A percentile compares a stretch with the other conserved stretches of the same genome.
These are phyloP conservation scores for Poecilus cupreus DNA, from an alignment of 2,888 invertebrate genomes.

Conservation along the genomic window DNA sequence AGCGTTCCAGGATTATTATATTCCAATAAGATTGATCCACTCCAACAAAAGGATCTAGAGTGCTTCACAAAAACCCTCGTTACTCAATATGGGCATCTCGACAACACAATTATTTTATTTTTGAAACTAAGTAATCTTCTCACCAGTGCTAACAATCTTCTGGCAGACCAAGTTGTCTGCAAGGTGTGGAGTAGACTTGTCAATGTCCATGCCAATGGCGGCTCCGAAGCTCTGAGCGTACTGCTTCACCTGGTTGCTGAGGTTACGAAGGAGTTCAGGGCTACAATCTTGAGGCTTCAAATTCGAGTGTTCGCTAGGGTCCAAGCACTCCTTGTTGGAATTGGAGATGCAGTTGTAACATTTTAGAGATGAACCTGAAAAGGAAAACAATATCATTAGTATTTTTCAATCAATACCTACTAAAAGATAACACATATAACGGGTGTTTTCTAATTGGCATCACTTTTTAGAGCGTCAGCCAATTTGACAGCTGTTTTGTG, in stretches of 20 bases:
- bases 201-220: slow-evolving; percentile 41
- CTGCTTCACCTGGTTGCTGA: slow-evolving; percentile 26
- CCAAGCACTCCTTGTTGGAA: slow-evolving; percentile 25
- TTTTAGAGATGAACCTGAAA: slow-evolving; percentile 44
- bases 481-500: too few species aligned
- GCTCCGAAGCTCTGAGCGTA: slow-evolving; percentile 42
- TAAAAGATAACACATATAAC: not conserved
- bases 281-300: slow-evolving; percentile 41
- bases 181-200: not conserved
- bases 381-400: not conserved
- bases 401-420: not conserved
- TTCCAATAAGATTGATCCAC: too few species aligned
- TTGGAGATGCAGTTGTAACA: slow-evolving; percentile 46
- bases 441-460: not conserved
- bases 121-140: not conserved
- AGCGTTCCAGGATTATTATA: too few species aligned
- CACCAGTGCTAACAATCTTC: slow-evolving; percentile 45
- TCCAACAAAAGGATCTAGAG: too few species aligned
- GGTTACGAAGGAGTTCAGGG: not conserved
- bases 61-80: too few species aligned
- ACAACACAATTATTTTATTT: not conserved
- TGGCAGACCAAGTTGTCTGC: slow-evolving; percentile 31
- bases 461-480: too few species aligned
- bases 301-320: slow-evolving; percentile 18
- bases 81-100: too few species aligned